A percentile compares a stretch with the other conserved stretches of the same genome.
Conservation (phyloP, 2,113 vertebrate genomes). For the Burhinus oedicnemus region DNA sequence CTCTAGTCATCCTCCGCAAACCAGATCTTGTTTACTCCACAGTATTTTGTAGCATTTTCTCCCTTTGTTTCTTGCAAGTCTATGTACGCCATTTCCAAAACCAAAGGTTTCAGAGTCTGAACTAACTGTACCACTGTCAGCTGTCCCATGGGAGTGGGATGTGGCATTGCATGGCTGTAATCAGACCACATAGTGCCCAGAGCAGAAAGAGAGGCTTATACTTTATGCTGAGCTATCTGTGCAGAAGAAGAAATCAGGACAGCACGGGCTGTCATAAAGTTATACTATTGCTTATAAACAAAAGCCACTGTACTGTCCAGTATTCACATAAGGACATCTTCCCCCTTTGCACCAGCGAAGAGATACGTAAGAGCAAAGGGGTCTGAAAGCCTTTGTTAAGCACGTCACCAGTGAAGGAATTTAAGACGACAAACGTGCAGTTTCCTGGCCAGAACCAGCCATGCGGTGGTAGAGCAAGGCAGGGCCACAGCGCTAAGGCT, state of each 20-base stretch:
- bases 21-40: slow-evolving; percentile 15
- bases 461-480: not conserved
- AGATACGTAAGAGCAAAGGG: not conserved
- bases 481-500: not conserved
- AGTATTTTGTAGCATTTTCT: not conserved
- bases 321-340: not conserved
- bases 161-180: not conserved
- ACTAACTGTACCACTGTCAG: not conserved
- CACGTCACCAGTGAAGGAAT: not conserved
- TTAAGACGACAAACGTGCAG: not conserved
- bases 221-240: slow-evolving; percentile 1
- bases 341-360: not conserved
- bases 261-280: not conserved
- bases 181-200: not conserved
- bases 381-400: not conserved
- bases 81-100: not conserved
- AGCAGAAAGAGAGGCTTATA: not conserved
- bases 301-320: not conserved
- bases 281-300: not conserved
- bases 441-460: not conserved
- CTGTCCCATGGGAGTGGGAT: not conserved
- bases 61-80: not conserved
- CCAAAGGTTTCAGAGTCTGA: not conserved
- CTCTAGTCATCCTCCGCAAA: not conserved
- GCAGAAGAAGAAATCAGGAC: not conserved